Evolutionary conservation across 1,140 invertebrate genomes (phyloP), one percentile per base, ranked within the genome.

Genomic region (Nixonia krombeini): DNA sequence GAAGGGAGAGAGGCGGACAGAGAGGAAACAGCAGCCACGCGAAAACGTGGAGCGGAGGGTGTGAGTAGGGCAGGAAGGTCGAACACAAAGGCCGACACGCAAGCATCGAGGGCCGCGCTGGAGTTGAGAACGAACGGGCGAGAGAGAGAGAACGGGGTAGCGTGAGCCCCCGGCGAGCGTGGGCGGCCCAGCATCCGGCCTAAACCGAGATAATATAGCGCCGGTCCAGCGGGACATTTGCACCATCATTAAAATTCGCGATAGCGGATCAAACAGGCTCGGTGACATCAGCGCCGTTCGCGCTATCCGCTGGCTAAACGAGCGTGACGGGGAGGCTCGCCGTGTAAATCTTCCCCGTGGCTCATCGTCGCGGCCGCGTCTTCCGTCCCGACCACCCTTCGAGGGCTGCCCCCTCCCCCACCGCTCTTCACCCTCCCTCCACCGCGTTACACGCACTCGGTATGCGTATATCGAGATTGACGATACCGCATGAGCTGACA

Each of bases 171-270:
- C 37, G 42, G 42, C 46, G 52, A 74, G 82, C 82, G 82, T 84
- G 81, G 81, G 83, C 83, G 83, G 79, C 79, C 77, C 70, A 72
- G 76, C 78, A 84, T 84, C 83, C 83, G 82, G 83, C 80, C 83
- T 82, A 83, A 83, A 82, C 73, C 68, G 71, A 83, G 82, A 84
- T 84, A 85, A 85, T 84, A 85, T 81, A 85, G 77, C 76, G 81
- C 77, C 77, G 74, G 79, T 80, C 75, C 73, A 72, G 51, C 70
- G 74, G 73, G 81, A 84, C 83, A 84, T 84, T 85, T 84, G 83
- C 83, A 85, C 76, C 83, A 77, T 85, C 83, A 85, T 85, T 85
- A 85, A 85, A 85, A 85, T 85, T 84, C 82, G 82, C 82, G 83
- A 85, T 85, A 85, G 81, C 77, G 75, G 78, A 85, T 85, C 83